Base-by-base conservation (phyloP, 2,113 vertebrate genomes). In the Cnemophilus loriae region DNA sequence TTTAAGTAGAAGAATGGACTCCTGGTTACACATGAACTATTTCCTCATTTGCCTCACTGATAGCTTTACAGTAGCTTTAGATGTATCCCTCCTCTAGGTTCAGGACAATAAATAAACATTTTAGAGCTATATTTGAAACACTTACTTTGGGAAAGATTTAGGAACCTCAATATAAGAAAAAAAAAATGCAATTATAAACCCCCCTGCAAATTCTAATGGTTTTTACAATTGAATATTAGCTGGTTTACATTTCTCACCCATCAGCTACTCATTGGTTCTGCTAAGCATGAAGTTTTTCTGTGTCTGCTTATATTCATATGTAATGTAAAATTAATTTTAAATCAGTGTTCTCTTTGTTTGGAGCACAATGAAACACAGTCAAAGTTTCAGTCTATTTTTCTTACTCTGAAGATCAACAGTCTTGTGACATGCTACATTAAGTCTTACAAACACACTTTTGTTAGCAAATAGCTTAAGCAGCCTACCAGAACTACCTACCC, bases 391-490 rank as follows among this genome's bases (percentile, higher is more conserved):
- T 59, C 84, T 67, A 57, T 61, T 83, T 90, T 90, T 87, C 78
- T 90, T 73, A 74, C 37, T 84, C 57, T 42, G 46, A 94, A 90
- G 75, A 93, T 90, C 89, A 96, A 85, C 47, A 93, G 93, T 71
- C 87, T 96, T 96, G 81, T 96, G 91, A 95, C 50, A 77, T 37
- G 28, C 78, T 80, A 61, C 70, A 85, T 27, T 75, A 76, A 91
- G 33, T 74, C 67, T 74, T 64, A 96, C 82, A 96, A 95, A 67
- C 19, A 85, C 13, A 79, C 74, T 94, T 89, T 71, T 96, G 91
- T 93, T 89, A 85, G 70, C 74, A 75, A 92, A 89, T 32, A 79
- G 89, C 50, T 89, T 94, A 84, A 93, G 70, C 84, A 93, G 87
- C 82, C 89, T 94, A 85, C 84, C 24, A 94, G 35, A 93, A 59